These are phyloP conservation scores for Onychostoma macrolepis DNA, from an alignment of 2,113 vertebrate species.

Conservation along the genomic window DNA sequence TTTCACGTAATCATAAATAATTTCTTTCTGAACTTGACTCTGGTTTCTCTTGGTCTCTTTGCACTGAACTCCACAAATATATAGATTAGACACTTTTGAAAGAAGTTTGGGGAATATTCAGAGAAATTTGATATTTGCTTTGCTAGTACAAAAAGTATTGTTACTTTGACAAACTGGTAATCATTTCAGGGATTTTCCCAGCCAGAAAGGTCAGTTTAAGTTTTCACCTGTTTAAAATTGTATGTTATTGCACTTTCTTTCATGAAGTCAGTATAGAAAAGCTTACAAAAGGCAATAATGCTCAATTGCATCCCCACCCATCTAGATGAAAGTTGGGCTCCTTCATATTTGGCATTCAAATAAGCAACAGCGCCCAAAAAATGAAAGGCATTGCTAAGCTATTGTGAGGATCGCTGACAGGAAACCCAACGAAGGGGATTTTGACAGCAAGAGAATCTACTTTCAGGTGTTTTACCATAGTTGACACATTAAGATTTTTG, in stretches of 20 bases:
- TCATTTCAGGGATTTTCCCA: conserved; percentile 3
- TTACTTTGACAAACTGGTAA: not conserved
- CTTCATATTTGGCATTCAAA: not conserved
- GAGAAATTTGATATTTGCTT: too few species aligned
- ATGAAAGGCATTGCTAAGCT: not conserved
- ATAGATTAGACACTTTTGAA: not conserved
- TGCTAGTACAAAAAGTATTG: not conserved
- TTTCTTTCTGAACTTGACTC: conserved; percentile 67
- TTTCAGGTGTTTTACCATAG: not conserved
- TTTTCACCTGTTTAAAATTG: not conserved
- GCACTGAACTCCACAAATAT: not conserved
- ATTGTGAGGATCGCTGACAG: not conserved
- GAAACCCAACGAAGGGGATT: not conserved
- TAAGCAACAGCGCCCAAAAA: not conserved
- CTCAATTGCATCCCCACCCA: not conserved
- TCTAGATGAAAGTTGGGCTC: not conserved
- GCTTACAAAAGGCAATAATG: not conserved
- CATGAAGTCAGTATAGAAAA: not conserved
- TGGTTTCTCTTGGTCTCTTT: conserved; percentile 48
- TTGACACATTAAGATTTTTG: too few species aligned
- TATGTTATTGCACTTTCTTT: not conserved
- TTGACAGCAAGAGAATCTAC: not conserved
- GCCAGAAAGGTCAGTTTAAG: conserved; percentile 8
- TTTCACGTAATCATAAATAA: conserved; percentile 77
- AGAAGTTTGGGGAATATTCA: not conserved